A percentile compares a stretch with the other conserved stretches of the same genome.
These are phyloP conservation scores for Tringa solitaria DNA, from an alignment of 2,113 vertebrate genomes.

Conservation along the genomic window DNA sequence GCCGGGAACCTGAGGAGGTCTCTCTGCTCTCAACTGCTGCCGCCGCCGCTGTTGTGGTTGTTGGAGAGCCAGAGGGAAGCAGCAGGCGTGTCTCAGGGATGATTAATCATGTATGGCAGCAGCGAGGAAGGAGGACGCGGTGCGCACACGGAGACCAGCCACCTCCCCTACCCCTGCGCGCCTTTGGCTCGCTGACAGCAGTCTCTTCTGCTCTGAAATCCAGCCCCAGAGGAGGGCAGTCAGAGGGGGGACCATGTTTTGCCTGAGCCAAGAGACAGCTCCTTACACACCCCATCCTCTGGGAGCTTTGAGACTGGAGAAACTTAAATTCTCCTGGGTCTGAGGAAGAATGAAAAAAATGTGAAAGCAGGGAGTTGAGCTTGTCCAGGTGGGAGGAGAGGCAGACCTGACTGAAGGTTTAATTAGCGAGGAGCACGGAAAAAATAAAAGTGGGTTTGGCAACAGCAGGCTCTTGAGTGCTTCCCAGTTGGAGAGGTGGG, in stretches of 20 bases:
- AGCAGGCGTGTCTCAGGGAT: conserved; percentile 61
- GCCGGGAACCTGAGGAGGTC: conserved; percentile 46
- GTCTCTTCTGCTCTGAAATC: neutral
- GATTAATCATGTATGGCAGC: conserved; percentile 70
- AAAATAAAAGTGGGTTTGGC: conserved; percentile 23
- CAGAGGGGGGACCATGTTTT: neutral
- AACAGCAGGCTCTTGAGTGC: neutral
- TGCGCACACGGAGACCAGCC: neutral
- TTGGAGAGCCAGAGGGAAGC: conserved; percentile 58
- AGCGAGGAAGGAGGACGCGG: conserved; percentile 27
- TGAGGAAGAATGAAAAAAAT: neutral
- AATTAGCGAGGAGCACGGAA: conserved; percentile 10
- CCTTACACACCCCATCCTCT: neutral
- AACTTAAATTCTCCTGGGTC: neutral
- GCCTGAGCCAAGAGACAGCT: neutral
- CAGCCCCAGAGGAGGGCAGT: neutral
- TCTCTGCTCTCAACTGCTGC: conserved; percentile 40
- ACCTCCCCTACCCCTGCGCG: neutral
- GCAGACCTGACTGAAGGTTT: conserved; percentile 43
- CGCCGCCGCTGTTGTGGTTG: neutral
- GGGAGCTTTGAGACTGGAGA: neutral
- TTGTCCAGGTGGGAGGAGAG: conserved; percentile 42
- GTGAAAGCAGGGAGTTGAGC: neutral
- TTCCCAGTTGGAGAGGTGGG: neutral
- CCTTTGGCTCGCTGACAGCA: neutral